phyloP scores from a whole-genome alignment of 53 echinoderm and acorn worm species.

The Antedon mediterranea region DNA sequence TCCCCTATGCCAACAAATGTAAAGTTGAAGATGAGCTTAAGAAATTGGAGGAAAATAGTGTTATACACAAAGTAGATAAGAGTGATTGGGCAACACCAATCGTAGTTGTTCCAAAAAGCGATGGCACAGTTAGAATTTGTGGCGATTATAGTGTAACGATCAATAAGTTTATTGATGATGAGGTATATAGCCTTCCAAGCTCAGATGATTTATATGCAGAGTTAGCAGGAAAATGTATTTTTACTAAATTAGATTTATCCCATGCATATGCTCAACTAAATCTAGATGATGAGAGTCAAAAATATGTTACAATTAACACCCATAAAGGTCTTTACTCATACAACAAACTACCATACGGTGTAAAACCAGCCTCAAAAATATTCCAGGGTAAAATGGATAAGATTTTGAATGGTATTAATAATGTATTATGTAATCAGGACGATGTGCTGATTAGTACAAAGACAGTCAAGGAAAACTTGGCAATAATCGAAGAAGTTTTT shows the following conservation, averaged over 20 bases:
- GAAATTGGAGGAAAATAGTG: conserved; percentile 7
- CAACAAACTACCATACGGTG: conserved; percentile 40
- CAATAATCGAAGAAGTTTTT: conserved; percentile 8
- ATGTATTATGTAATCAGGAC: conserved; percentile 33
- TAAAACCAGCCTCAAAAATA: conserved; percentile 32
- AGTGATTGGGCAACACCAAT: conserved; percentile 35
- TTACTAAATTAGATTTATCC: conserved; percentile 31
- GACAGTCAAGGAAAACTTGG: conserved; percentile 6
- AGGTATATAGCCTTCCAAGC: conserved; percentile 33
- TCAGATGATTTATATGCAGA: conserved; percentile 46
- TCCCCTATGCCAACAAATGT: conserved; percentile 22
- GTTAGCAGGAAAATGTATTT: conserved; percentile 22
- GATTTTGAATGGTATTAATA: conserved; percentile 22
- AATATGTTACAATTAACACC: conserved; percentile 33
- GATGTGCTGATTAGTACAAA: conserved; percentile 20
- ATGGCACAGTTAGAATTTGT: conserved; percentile 23
- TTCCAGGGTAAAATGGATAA: conserved; percentile 43
- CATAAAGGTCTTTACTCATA: conserved; percentile 31
- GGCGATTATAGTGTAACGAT: conserved; percentile 17
- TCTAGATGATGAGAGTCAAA: conserved; percentile 21
- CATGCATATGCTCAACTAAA: conserved; percentile 37
- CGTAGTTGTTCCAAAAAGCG: conserved; percentile 37
- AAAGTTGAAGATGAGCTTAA: conserved; percentile 28
- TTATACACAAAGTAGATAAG: conserved; percentile 16
- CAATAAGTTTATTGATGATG: not conserved